Conservation (phyloP, 2,888 invertebrate genomes). For the Dolomedes plantarius region DNA sequence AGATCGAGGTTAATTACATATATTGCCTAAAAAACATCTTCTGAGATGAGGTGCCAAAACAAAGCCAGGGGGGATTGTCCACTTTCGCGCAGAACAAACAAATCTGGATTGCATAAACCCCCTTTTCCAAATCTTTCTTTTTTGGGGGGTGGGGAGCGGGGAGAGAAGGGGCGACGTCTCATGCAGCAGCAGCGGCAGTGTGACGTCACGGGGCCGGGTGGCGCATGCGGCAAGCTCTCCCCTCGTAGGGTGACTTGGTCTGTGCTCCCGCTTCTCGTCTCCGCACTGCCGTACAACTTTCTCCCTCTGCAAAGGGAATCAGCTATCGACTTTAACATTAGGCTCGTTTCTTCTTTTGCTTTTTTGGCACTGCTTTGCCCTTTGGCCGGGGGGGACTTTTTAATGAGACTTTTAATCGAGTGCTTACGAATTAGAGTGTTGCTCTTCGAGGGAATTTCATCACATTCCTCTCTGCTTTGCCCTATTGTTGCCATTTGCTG, state of each 20-base stretch:
- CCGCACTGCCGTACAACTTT: conserved; percentile 62
- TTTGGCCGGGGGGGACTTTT: not conserved
- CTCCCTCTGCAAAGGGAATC: conserved; percentile 59
- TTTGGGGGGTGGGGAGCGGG: not conserved
- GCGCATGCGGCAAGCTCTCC: conserved; percentile 27
- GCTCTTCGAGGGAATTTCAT: too few species aligned
- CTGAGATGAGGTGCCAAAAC: too few species aligned
- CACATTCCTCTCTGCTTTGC: too few species aligned
- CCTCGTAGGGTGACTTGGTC: not conserved
- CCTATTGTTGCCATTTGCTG: too few species aligned
- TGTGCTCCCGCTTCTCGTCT: too few species aligned
- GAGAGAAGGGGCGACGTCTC: not conserved
- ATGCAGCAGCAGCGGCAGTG: conserved; percentile 3
- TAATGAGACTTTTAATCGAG: not conserved
- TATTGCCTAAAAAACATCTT: too few species aligned
- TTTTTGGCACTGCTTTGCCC: not conserved
- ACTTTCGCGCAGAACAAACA: not conserved
- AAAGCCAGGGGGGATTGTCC: too few species aligned
- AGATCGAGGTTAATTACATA: too few species aligned
- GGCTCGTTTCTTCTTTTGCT: not conserved
- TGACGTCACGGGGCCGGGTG: conserved; percentile 18
- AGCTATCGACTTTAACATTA: conserved; percentile 70
- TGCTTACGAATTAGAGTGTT: not conserved
- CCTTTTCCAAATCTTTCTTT: too few species aligned
- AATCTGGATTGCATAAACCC: not conserved